A percentile compares a stretch with the other conserved stretches of the same genome.
These are phyloP conservation scores for Mnemiopsis leidyi DNA, from an alignment of 37 sponge, comb jelly and placozoan genomes.

Conservation along the genomic window DNA sequence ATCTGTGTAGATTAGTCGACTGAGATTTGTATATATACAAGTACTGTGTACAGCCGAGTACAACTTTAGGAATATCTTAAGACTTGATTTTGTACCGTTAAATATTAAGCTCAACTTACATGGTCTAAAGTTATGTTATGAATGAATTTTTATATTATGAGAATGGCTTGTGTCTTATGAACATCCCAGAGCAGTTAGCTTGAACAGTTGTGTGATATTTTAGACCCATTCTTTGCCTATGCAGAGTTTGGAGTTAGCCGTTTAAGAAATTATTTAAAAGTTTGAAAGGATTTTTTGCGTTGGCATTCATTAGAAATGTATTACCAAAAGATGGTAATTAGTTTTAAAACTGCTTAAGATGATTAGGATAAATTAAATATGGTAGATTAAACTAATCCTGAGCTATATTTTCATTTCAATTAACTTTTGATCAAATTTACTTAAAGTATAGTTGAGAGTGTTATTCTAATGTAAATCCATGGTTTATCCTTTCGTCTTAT, in stretches of 20 bases:
- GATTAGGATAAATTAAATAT: too few species aligned
- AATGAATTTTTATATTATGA: neutral
- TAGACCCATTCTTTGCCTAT: neutral
- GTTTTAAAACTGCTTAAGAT: too few species aligned
- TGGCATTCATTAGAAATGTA: too few species aligned
- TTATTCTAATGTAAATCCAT: too few species aligned
- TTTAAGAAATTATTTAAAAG: too few species aligned
- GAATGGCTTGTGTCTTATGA: neutral
- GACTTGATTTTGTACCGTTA: neutral
- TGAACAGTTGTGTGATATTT: neutral
- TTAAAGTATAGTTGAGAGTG: too few species aligned
- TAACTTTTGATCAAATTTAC: too few species aligned
- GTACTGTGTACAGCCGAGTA: neutral
- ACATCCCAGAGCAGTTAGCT: neutral
- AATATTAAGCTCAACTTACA: neutral
- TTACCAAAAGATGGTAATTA: too few species aligned
- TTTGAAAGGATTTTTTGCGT: too few species aligned
- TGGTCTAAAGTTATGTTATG: neutral
- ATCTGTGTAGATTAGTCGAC: neutral
- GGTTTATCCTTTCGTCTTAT: neutral
- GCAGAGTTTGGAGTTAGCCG: too few species aligned
- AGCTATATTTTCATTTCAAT: too few species aligned
- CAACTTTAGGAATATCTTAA: neutral
- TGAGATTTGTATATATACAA: neutral
- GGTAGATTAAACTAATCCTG: too few species aligned